phyloP scores from a whole-genome alignment of 2,113 vertebrate species.

The Tretioscincus oriximinensis region DNA sequence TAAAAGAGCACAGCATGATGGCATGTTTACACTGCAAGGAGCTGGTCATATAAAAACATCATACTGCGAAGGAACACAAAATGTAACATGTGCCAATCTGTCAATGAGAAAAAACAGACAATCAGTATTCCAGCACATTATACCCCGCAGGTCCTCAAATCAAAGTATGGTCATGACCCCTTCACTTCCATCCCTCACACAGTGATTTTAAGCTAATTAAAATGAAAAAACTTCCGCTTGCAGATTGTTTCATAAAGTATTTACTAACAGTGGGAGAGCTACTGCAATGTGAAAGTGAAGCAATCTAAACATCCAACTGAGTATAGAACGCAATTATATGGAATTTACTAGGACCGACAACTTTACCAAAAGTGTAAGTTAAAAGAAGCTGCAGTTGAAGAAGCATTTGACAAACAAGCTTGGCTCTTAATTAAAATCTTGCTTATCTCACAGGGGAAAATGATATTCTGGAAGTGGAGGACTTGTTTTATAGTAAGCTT shows the following conservation, averaged over 20 bases:
- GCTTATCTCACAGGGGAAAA: no score
- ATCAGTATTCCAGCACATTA: constrained; percentile 26
- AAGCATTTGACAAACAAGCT: background rate
- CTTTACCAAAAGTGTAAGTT: background rate
- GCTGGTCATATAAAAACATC: constrained; percentile 38
- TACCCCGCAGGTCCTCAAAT: background rate
- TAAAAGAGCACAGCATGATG: constrained; percentile 40
- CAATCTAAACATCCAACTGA: background rate
- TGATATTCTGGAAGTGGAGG: background rate
- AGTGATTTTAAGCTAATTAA: background rate
- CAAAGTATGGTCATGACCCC: background rate
- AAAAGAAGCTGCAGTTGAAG: background rate
- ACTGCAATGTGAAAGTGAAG: background rate
- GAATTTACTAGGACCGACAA: background rate
- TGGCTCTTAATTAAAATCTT: background rate
- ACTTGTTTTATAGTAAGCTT: no score
- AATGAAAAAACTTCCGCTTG: background rate
- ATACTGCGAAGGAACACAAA: background rate
- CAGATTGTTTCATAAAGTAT: background rate
- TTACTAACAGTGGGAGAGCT: background rate
- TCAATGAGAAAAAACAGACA: constrained; percentile 30
- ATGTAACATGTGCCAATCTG: constrained; percentile 1
- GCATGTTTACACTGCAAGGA: constrained; percentile 16
- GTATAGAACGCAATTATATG: background rate
- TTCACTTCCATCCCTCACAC: background rate